A percentile compares a stretch with the other conserved stretches of the same genome.
phyloP scores from a whole-genome alignment of 2,113 vertebrate species.

The Gobius niger region DNA sequence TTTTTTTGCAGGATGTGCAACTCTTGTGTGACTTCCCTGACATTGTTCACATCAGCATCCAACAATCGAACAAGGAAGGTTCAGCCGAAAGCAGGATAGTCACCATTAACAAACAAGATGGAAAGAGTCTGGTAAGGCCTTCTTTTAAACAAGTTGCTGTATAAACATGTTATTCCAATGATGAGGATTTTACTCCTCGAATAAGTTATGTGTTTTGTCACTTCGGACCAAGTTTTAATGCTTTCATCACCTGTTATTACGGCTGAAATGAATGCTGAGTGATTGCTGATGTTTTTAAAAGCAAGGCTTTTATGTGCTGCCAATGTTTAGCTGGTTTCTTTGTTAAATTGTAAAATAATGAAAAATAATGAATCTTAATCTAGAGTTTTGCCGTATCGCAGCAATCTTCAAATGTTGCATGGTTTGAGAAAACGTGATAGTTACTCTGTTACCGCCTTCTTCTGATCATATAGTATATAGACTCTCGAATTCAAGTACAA shows the following conservation, averaged over 20 bases:
- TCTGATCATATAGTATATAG: neutral
- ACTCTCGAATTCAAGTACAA: neutral
- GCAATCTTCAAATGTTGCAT: too few relatives aligned
- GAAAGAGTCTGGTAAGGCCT: conserved; percentile 86
- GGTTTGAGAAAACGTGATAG: too few relatives aligned
- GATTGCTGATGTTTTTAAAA: too few relatives aligned
- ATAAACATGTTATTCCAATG: neutral
- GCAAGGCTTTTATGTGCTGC: too few relatives aligned
- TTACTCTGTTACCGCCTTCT: neutral
- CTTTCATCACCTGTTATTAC: neutral
- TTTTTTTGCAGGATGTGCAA: conserved; percentile 83
- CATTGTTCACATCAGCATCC: conserved; percentile 93
- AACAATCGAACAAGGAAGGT: conserved; percentile 88
- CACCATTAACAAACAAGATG: conserved; percentile 92
- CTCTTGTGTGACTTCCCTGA: conserved; percentile 94
- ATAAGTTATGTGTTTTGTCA: too few relatives aligned
- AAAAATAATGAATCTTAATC: too few relatives aligned
- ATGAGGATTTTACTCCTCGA: too few relatives aligned
- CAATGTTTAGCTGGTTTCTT: too few relatives aligned
- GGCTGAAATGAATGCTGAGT: neutral
- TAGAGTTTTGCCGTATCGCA: too few relatives aligned
- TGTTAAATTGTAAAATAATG: too few relatives aligned
- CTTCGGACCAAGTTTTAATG: neutral
- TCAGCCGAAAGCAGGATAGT: conserved; percentile 89
- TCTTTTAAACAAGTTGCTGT: neutral